These are phyloP conservation scores for Delichon dasypus DNA, from an alignment of 2,797 vertebrate species.

Conservation along the genomic window DNA sequence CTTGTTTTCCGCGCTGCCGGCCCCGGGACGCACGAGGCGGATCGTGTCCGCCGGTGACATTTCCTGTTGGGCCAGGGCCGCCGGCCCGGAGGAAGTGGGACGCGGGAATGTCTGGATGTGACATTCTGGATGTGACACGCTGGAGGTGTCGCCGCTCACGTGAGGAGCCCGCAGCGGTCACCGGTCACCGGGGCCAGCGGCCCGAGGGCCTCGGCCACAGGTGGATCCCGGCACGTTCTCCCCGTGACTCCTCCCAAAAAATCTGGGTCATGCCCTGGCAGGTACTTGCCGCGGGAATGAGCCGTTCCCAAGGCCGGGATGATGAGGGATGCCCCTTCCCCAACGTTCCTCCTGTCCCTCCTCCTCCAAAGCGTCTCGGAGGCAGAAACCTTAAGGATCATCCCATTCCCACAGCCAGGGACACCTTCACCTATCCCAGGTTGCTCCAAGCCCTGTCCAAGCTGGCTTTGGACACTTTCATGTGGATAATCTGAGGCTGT, in stretches of 20 bases:
- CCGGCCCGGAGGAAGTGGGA: background rate
- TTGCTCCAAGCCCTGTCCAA: background rate
- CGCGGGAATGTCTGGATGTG: conserved; percentile 6
- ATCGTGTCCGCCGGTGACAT: background rate
- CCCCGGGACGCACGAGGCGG: background rate
- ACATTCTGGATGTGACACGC: background rate
- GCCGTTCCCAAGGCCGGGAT: background rate
- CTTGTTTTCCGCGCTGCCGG: background rate
- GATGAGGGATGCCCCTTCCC: background rate
- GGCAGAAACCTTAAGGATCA: background rate
- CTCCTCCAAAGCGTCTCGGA: background rate
- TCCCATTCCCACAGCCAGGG: background rate
- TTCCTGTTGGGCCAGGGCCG: conserved; percentile 10
- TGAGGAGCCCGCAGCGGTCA: background rate
- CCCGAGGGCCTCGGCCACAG: background rate
- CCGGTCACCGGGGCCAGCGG: background rate
- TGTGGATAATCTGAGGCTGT: background rate
- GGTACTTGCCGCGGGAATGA: background rate
- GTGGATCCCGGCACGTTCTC: background rate
- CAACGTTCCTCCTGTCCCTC: background rate
- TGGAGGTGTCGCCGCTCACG: background rate
- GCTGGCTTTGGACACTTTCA: background rate
- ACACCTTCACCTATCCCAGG: background rate
- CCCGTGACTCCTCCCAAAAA: background rate
- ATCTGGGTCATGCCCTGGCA: conserved; percentile 3